Percentiles rank a stretch among this genome's conserved stretches.
Evolutionary conservation across 2,888 invertebrate genomes (phyloP).

Genomic region (Phasia obesa): DNA sequence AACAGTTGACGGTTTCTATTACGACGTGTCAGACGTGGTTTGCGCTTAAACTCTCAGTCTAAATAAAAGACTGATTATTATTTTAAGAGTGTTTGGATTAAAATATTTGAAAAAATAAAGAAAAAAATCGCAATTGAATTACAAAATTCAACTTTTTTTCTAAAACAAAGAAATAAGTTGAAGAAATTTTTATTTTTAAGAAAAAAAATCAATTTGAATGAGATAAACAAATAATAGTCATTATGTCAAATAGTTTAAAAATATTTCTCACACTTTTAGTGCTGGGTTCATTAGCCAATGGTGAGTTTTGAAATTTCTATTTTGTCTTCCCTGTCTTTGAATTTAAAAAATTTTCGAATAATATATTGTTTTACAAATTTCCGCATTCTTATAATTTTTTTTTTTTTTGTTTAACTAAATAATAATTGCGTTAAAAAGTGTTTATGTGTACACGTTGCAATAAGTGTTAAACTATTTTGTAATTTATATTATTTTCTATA

Average conservation of each 20-base stretch:
- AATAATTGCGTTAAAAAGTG: not conserved
- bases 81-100: constrained; percentile 51
- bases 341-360: not conserved
- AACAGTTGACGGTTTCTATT: constrained; percentile 80
- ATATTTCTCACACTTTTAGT: constrained; percentile 54
- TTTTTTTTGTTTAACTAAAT: not conserved
- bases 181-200: constrained; percentile 31
- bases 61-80: constrained; percentile 63
- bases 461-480: constrained; percentile 38
- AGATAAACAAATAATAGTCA: constrained; percentile 60
- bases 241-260: constrained; percentile 65
- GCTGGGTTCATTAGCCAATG: constrained; percentile 49
- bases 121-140: constrained; percentile 14
- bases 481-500: constrained; percentile 25
- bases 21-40: constrained; percentile 76
- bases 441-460: constrained; percentile 42
- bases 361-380: constrained; percentile 2
- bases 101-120: not conserved
- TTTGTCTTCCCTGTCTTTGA: too few species aligned
- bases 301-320: constrained; percentile 54
- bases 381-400: constrained; percentile 4
- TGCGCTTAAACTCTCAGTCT: constrained; percentile 46
- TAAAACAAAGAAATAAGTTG: constrained; percentile 15
- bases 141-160: constrained; percentile 65
- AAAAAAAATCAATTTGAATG: constrained; percentile 32